These are phyloP conservation scores for Microplitis manilae DNA, from an alignment of 2,888 invertebrate genomes.

Conservation along the genomic window DNA sequence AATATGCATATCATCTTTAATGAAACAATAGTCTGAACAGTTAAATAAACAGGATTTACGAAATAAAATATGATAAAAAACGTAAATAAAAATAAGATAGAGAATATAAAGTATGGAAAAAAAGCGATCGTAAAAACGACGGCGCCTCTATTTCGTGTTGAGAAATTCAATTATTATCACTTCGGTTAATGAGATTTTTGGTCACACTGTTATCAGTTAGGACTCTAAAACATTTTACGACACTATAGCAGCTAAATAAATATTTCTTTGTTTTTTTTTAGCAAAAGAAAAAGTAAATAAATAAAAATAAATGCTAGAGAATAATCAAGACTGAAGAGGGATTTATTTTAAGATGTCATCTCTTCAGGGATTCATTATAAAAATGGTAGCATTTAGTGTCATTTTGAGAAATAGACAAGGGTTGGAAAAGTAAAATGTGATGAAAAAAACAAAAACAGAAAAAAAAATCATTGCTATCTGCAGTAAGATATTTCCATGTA, in stretches of 20 bases:
- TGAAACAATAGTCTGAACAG: not conserved
- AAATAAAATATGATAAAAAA: not conserved
- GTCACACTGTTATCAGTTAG: not conserved
- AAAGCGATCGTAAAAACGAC: not conserved
- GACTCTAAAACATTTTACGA: not conserved
- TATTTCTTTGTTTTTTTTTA: not conserved
- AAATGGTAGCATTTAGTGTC: constrained; percentile 28
- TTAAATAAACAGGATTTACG: not conserved
- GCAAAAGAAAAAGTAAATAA: too few relatives aligned
- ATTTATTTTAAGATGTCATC: not conserved
- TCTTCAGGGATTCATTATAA: not conserved
- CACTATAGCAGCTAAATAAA: not conserved
- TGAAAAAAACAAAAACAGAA: too few relatives aligned
- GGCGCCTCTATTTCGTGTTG: not conserved
- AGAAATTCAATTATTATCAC: not conserved
- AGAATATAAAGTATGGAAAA: not conserved
- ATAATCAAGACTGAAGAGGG: not conserved
- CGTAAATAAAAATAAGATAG: not conserved
- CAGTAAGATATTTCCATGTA: not conserved
- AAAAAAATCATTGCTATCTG: too few relatives aligned
- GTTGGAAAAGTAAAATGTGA: too few relatives aligned
- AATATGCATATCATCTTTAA: too few relatives aligned
- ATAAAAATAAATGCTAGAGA: not conserved
- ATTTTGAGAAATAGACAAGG: constrained; percentile 30
- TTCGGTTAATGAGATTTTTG: not conserved